A percentile compares a stretch with the other conserved stretches of the same genome.
Conservation (phyloP, 2,113 vertebrate genomes). For the Cyanocitta stelleri region DNA sequence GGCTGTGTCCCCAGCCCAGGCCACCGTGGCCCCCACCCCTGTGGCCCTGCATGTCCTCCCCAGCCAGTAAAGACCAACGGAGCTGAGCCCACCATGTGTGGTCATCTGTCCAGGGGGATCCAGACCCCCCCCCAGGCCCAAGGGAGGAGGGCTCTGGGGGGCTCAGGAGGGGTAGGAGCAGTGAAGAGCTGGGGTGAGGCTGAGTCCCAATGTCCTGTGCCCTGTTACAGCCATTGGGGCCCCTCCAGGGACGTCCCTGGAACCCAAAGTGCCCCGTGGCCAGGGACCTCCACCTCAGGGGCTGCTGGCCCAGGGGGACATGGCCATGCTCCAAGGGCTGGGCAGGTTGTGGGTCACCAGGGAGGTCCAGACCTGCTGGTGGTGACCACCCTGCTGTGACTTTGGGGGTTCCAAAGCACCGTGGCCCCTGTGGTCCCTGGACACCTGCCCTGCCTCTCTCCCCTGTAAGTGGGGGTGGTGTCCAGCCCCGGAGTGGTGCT, state of each 20-base stretch:
- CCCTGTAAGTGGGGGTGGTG: neutral
- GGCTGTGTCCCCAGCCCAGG: neutral
- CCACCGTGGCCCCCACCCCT: neutral
- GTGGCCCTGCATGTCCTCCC: neutral
- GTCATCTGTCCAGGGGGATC: neutral
- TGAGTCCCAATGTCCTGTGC: neutral
- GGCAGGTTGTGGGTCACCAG: neutral
- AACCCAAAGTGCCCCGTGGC: neutral
- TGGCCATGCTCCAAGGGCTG: fast-evolving
- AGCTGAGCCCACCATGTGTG: neutral
- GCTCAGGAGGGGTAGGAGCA: neutral
- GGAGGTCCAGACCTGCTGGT: neutral
- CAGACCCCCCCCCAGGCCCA: too few species aligned
- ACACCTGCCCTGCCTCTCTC: neutral
- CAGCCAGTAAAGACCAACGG: slow-evolving; percentile 2
- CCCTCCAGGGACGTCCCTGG: neutral
- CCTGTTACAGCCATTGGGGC: fast-evolving
- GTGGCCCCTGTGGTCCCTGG: neutral
- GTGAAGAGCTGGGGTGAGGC: neutral
- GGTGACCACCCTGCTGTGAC: neutral
- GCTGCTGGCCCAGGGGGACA: neutral
- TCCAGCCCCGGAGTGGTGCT: neutral
- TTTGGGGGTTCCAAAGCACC: neutral
- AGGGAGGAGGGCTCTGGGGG: neutral
- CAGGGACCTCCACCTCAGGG: neutral